Base-by-base conservation (phyloP, 1,140 invertebrate species). In the Drosophila repletoides region DNA sequence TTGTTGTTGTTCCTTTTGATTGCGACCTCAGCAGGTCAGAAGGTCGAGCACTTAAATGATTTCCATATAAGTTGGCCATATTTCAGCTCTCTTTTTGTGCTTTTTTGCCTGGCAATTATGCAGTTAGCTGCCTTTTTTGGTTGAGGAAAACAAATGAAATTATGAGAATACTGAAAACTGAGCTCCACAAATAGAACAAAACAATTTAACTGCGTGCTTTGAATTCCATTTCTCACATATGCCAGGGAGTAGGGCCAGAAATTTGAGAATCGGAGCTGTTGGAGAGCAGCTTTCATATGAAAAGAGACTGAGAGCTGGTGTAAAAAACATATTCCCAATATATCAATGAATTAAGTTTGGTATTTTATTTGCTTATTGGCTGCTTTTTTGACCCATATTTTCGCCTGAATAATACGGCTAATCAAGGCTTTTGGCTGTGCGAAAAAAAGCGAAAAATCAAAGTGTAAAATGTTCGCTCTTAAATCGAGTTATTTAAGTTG, bases 321-420 rank as follows among this genome's bases (percentile, higher is more conserved):
- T n/a, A n/a, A n/a, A n/a, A n/a, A n/a, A n/a, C n/a, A n/a, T n/a
- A n/a, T n/a, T n/a, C n/a, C n/a, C n/a, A n/a, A n/a, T n/a, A n/a
- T n/a, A n/a, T n/a, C n/a, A n/a, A n/a, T n/a, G n/a, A n/a, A n/a
- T n/a, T n/a, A n/a, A n/a, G n/a, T n/a, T n/a, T n/a, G n/a, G n/a
- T n/a, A n/a, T n/a, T n/a, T n/a, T n/a, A n/a, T n/a, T n/a, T n/a
- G n/a, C n/a, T n/a, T n/a, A n/a, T n/a, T n/a, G n/a, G n/a, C n/a
- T n/a, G n/a, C n/a, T n/a, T 43, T 19, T 53, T 59, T 66, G 43
- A 66, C 63, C 63, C 36, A 66, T 14, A 22, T 65, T 36, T 36
- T 26, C n/a, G 28, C 10, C 6, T 15, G 15, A 19, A 41, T 66
- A 59, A 51, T 49, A 21, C 28, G 36, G 45, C 63, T 66, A 59